Base-by-base conservation (phyloP, 2,113 vertebrate genomes). In the Actenoides hombroni region DNA sequence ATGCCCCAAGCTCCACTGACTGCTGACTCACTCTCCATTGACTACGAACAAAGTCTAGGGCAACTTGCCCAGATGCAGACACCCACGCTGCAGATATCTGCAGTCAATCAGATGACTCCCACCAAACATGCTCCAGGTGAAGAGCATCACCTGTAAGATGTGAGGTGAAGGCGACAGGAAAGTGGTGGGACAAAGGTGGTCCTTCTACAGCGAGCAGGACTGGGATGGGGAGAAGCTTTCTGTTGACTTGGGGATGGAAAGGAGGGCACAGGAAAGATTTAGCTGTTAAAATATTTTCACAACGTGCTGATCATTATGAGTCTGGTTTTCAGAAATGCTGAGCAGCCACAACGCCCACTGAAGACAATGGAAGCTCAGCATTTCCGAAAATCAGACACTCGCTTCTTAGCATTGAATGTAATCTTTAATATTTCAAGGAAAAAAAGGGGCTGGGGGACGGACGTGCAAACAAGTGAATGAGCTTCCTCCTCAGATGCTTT, bases 21-120 rank as follows among this genome's bases (percentile, higher is more conserved):
- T 78, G 71, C 69, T 97, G 96, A 96, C 73, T 96, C 94, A 95
- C 53, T 60, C 71, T 88, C 69, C 89, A 91, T 84, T 89, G 96
- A 94, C 73, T 94, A 33, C 5, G 69, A 93, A 42, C 25, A 83
- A 31, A 67, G 29, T 39, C 35, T 23, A 78, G 57, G 81, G 89
- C 86, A 91, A 21, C 61, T 64, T 75, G 86, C 83, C 89, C 65
- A 56, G 89, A 37, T 75, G 31, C 51, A 88, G 83, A 67, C 91
- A 84, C 91, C 83, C 83, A 90, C 86, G 2, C 15, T 35, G 60
- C 86, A 94, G 73, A 70, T 9, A 78, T 18, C 28, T 3, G 2
- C 46, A 75, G 46, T 59, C 70, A 80, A 70, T 67, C 51, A 35
- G 28, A 46, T 75, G 71, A 19, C 17, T 59, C 46, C 60, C 64